Conservation (phyloP, 2,888 invertebrate genomes). For the Drosophila nigricruria region DNA sequence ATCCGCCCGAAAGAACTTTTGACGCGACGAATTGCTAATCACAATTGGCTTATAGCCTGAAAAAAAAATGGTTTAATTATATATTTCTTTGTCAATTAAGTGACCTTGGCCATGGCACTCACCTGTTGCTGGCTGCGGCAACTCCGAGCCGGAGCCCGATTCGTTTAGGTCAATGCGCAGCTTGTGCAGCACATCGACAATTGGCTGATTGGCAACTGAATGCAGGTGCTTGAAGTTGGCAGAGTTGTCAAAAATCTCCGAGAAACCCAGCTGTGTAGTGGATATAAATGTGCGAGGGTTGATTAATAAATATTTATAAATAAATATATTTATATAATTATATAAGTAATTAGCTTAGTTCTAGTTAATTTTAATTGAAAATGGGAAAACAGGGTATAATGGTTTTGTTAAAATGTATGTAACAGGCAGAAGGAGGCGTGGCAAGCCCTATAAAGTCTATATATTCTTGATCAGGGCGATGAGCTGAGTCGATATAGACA, state of each 20-base stretch:
- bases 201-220: slow-evolving; percentile 64
- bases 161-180: slow-evolving; percentile 95
- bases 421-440: too few species aligned
- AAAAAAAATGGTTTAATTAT: too few species aligned
- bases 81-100: not conserved
- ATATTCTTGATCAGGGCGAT: too few species aligned
- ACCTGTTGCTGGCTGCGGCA: slow-evolving; percentile 89
- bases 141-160: slow-evolving; percentile 93
- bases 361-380: too few species aligned
- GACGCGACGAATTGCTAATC: slow-evolving; percentile 80
- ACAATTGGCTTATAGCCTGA: slow-evolving; percentile 81
- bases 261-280: slow-evolving; percentile 89
- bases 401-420: too few species aligned
- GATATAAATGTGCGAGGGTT: not conserved
- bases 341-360: too few species aligned
- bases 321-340: not conserved
- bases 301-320: not conserved
- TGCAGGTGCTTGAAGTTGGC: slow-evolving; percentile 89
- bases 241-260: slow-evolving; percentile 87
- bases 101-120: slow-evolving; percentile 66
- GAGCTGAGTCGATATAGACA: too few species aligned
- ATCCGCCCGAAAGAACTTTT: slow-evolving; percentile 83
- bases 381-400: too few species aligned
- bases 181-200: slow-evolving; percentile 92
- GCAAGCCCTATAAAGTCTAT: too few species aligned